These are phyloP conservation scores for Cyanoramphus novaezelandiae DNA, from an alignment of 2,113 vertebrate species.

Conservation along the genomic window DNA sequence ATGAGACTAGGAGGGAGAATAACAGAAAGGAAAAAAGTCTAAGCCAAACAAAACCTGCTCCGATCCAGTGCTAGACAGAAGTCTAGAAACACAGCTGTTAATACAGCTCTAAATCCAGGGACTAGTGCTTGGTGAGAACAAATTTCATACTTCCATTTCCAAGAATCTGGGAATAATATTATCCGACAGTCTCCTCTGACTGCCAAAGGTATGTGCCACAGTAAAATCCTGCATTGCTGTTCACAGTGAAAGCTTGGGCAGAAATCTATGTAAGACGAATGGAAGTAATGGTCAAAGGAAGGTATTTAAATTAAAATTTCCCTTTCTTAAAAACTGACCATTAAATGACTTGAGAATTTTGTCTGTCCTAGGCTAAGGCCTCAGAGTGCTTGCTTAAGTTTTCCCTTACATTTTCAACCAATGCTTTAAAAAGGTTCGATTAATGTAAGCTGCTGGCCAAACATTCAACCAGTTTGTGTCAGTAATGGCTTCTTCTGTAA, in stretches of 20 bases:
- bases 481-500: background rate
- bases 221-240: background rate
- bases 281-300: background rate
- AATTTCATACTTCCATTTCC: background rate
- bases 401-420: background rate
- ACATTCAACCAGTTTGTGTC: background rate
- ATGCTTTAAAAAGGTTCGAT: background rate
- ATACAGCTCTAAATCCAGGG: background rate
- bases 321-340: background rate
- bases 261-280: background rate
- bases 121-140: background rate
- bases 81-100: background rate
- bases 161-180: background rate
- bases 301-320: background rate
- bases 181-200: background rate
- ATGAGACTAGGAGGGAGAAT: background rate
- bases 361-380: background rate
- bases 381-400: background rate
- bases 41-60: background rate
- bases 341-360: background rate
- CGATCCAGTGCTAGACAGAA: background rate
- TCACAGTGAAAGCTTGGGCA: background rate
- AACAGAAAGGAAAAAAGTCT: background rate
- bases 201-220: background rate
- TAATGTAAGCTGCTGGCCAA: background rate